Conservation (phyloP, 2,888 invertebrate species). For the Parochlus steinenii region DNA sequence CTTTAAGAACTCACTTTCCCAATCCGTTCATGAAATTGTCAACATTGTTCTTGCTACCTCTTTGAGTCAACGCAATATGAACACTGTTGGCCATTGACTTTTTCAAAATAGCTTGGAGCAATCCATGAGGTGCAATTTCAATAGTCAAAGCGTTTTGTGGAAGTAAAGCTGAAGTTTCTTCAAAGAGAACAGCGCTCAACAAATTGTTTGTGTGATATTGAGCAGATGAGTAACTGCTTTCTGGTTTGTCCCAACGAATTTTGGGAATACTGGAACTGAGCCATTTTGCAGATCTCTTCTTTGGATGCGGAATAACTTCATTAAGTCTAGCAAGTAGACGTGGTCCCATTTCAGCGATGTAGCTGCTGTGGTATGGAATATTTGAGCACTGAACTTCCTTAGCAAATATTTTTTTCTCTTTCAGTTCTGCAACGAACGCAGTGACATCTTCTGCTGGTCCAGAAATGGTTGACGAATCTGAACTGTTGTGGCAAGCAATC, state of each 20-base stretch:
- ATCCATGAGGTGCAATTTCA: slow-evolving; percentile 52
- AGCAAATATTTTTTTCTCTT: slow-evolving; percentile 59
- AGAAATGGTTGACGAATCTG: slow-evolving; percentile 78
- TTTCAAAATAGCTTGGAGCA: slow-evolving; percentile 48
- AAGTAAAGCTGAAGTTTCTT: slow-evolving; percentile 42
- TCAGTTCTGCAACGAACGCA: slow-evolving; percentile 45
- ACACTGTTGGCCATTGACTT: slow-evolving; percentile 37
- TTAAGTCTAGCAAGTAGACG: slow-evolving; percentile 44
- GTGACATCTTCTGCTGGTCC: slow-evolving; percentile 58
- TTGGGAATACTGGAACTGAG: slow-evolving; percentile 67
- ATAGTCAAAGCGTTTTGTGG: slow-evolving; percentile 46
- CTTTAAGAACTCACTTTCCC: slow-evolving; percentile 29
- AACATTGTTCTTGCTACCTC: slow-evolving; percentile 33
- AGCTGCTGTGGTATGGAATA: slow-evolving; percentile 78
- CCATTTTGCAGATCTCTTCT: slow-evolving; percentile 58
- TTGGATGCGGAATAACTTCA: slow-evolving; percentile 46
- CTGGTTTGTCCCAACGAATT: slow-evolving; percentile 47
- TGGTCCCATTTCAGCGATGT: slow-evolving; percentile 53
- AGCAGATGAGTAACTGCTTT: slow-evolving; percentile 49
- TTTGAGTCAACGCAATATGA: slow-evolving; percentile 42
- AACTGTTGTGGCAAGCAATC: slow-evolving; percentile 76
- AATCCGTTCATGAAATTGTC: slow-evolving; percentile 28
- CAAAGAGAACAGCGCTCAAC: slow-evolving; percentile 39
- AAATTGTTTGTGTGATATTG: slow-evolving; percentile 82
- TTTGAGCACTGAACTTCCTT: slow-evolving; percentile 71